phyloP scores from a whole-genome alignment of 2,113 vertebrate species.

The Synodontis membranacea region DNA sequence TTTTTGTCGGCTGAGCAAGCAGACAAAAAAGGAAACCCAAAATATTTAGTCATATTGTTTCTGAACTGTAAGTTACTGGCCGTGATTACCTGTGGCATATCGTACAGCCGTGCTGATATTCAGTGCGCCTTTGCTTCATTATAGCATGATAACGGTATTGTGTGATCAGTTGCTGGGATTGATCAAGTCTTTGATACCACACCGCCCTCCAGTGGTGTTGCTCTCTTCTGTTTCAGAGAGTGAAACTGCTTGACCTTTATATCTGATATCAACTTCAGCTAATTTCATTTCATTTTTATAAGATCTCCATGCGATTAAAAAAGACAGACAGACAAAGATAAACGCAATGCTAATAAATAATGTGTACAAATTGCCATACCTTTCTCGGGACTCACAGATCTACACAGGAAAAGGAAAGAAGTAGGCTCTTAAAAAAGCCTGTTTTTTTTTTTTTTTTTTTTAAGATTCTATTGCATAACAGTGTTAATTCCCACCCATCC shows the following conservation, averaged over 20 bases:
- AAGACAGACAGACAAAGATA: conserved; percentile 34
- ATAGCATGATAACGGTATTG: not conserved
- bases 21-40: not conserved
- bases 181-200: not conserved
- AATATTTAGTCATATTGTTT: not conserved
- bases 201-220: conserved; percentile 24
- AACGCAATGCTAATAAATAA: conserved; percentile 37
- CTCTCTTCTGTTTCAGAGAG: not conserved
- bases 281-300: not conserved
- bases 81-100: not conserved
- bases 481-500: conserved; percentile 77
- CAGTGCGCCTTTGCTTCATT: not conserved
- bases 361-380: conserved; percentile 26
- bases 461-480: conserved; percentile 83
- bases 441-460: conserved; percentile 74
- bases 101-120: not conserved
- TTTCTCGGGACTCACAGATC: conserved; percentile 46
- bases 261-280: too few relatives aligned
- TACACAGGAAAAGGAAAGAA: conserved; percentile 19
- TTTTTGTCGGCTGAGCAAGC: not conserved
- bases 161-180: not conserved
- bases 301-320: conserved; percentile 60
- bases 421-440: conserved; percentile 73
- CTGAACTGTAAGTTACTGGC: not conserved
- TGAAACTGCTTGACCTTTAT: conserved; percentile 21